These are phyloP conservation scores for Micrasema longulum DNA, from an alignment of 1,140 invertebrate genomes.

Conservation along the genomic window DNA sequence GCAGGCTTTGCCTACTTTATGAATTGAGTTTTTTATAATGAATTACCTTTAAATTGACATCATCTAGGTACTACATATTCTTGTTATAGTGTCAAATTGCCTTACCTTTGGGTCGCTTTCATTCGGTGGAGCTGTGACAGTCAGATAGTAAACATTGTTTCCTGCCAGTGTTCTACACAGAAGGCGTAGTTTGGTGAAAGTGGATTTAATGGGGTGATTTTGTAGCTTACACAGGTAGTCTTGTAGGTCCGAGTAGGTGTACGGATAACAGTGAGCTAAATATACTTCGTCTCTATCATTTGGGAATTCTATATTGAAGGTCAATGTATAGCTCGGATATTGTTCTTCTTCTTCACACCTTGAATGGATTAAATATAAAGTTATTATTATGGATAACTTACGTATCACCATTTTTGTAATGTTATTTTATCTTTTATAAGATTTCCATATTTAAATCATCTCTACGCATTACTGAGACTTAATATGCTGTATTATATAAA, in stretches of 20 bases:
- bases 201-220: slow-evolving; percentile 83
- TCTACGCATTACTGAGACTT: no score
- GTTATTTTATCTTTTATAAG: no score
- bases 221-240: slow-evolving; percentile 78
- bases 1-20: no score
- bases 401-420: slow-evolving; percentile 89
- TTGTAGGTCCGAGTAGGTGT: slow-evolving; percentile 91
- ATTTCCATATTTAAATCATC: no score
- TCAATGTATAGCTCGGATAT: slow-evolving; percentile 81
- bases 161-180: slow-evolving; percentile 89
- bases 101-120: slow-evolving; percentile 68
- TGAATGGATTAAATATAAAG: slow-evolving; percentile 12
- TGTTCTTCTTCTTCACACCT: slow-evolving; percentile 74
- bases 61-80: no score
- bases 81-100: no score
- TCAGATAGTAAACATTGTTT: slow-evolving; percentile 93
- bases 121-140: slow-evolving; percentile 81
- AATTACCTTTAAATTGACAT: no score
- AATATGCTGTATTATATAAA: no score
- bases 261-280: slow-evolving; percentile 96
- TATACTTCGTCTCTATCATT: slow-evolving; percentile 93
- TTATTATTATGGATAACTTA: slow-evolving; percentile 70
- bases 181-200: slow-evolving; percentile 81
- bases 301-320: slow-evolving; percentile 93
- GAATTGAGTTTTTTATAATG: no score